Evolutionary conservation across 2,888 invertebrate species (phyloP).

Genomic region (Calliphora vomitoria): DNA sequence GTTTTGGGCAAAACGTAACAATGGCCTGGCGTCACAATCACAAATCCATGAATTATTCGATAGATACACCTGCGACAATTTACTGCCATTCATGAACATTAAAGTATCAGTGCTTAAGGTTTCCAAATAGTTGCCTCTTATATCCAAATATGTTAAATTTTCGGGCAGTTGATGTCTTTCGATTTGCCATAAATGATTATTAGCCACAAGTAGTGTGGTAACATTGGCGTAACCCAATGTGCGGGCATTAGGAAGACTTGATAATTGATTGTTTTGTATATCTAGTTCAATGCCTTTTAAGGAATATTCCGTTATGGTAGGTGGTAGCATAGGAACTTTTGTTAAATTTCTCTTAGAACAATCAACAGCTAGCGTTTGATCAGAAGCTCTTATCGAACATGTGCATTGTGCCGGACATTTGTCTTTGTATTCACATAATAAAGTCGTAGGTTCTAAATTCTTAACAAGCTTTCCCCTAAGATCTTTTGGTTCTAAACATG

Average conservation of each 20-base stretch:
- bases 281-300: slow-evolving; percentile 84
- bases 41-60: slow-evolving; percentile 89
- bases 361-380: slow-evolving; percentile 85
- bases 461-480: slow-evolving; percentile 74
- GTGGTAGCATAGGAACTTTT: slow-evolving; percentile 84
- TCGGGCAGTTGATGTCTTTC: slow-evolving; percentile 83
- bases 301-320: slow-evolving; percentile 75
- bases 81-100: slow-evolving; percentile 83
- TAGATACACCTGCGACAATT: slow-evolving; percentile 85
- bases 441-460: slow-evolving; percentile 82
- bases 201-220: slow-evolving; percentile 84
- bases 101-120: slow-evolving; percentile 84
- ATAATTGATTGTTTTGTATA: slow-evolving; percentile 84
- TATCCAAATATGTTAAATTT: slow-evolving; percentile 85
- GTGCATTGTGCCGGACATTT: slow-evolving; percentile 86
- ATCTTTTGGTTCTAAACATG: slow-evolving; percentile 82
- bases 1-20: slow-evolving; percentile 86
- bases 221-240: slow-evolving; percentile 85
- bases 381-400: slow-evolving; percentile 85
- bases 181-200: slow-evolving; percentile 85
- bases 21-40: slow-evolving; percentile 87
- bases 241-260: slow-evolving; percentile 80
- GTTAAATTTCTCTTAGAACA: slow-evolving; percentile 85
- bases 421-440: slow-evolving; percentile 84
- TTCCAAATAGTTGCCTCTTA: slow-evolving; percentile 86